phyloP scores from a whole-genome alignment of 2,888 invertebrate genomes.

The Byasa hedistus region DNA sequence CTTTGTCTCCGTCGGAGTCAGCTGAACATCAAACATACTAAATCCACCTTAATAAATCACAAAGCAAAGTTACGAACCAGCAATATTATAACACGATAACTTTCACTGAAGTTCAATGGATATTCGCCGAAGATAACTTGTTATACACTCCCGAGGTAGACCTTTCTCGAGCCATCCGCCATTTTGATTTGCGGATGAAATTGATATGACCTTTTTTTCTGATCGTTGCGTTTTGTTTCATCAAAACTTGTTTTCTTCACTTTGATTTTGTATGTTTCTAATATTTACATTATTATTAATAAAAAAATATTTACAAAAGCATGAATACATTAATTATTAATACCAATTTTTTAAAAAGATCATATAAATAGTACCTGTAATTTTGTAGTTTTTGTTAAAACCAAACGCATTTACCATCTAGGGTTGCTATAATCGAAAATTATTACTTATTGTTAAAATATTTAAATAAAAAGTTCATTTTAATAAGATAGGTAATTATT shows the following conservation, averaged over 20 bases:
- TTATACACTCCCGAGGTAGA: constrained; percentile 65
- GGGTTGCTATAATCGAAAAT: no score
- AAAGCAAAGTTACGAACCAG: constrained; percentile 80
- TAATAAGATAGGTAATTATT: no score
- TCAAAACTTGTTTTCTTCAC: background rate
- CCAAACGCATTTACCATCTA: no score
- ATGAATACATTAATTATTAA: no score
- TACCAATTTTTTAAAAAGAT: no score
- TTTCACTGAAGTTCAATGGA: constrained; percentile 74
- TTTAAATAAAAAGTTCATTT: no score
- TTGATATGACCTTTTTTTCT: constrained; percentile 42
- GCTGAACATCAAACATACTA: constrained; percentile 70
- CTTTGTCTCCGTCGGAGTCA: constrained; percentile 42
- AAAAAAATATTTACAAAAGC: no score
- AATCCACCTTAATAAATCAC: constrained; percentile 76
- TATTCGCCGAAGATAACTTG: constrained; percentile 58
- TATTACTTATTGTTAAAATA: no score
- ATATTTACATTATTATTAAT: no score
- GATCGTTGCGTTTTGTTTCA: constrained; percentile 35
- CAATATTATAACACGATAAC: constrained; percentile 69
- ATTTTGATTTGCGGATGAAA: constrained; percentile 60
- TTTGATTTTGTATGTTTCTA: no score
- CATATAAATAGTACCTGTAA: no score
- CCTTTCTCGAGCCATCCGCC: constrained; percentile 73
- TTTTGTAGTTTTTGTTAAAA: no score